Conservation (phyloP, 2,113 vertebrate species). For the Sitta europaea region DNA sequence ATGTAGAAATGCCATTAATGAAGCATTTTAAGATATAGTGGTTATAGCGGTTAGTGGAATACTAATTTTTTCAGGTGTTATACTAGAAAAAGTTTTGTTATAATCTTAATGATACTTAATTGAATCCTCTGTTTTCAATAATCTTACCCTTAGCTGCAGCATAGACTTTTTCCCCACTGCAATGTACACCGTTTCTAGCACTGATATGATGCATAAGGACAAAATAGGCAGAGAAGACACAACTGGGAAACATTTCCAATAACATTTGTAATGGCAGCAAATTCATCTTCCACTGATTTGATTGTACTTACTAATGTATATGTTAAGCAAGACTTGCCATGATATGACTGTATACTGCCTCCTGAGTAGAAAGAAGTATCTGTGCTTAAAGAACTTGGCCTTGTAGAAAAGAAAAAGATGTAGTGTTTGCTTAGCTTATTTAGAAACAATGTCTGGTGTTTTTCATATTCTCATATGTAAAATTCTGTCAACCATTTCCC, state of each 20-base stretch:
- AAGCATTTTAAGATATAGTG: not conserved
- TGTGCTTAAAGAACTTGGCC: not conserved
- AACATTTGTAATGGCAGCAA: not conserved
- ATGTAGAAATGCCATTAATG: not conserved
- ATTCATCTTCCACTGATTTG: not conserved
- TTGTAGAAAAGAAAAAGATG: not conserved
- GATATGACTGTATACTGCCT: not conserved
- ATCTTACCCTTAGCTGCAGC: not conserved
- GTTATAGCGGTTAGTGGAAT: not conserved
- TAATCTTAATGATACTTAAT: not conserved
- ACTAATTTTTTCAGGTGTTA: not conserved
- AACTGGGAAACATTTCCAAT: not conserved
- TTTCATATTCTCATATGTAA: not conserved
- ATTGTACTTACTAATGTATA: not conserved
- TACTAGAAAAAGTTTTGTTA: not conserved
- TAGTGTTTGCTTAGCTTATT: not conserved
- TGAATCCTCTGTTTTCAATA: not conserved
- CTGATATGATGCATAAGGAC: not conserved
- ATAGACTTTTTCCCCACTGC: not conserved
- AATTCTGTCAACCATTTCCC: not conserved
- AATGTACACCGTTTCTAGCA: not conserved
- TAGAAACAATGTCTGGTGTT: not conserved
- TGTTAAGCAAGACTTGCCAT: not conserved
- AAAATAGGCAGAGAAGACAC: not conserved
- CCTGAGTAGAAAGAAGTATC: not conserved